Percentiles rank a stretch among this genome's conserved stretches.
Evolutionary conservation across 2,113 vertebrate species (phyloP).

Genomic region (Passer montanus): DNA sequence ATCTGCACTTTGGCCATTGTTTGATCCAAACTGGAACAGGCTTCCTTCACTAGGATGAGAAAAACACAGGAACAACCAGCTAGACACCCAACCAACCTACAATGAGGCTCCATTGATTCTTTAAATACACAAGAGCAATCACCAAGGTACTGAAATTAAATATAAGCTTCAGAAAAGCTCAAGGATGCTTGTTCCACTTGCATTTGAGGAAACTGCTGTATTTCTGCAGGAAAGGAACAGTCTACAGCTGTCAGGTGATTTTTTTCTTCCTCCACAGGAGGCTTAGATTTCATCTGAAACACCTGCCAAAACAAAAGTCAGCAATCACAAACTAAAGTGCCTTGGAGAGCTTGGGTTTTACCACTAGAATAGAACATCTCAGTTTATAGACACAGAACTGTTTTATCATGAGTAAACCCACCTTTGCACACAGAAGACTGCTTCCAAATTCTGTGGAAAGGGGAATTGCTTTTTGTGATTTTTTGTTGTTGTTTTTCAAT

Average conservation of each 20-base stretch:
- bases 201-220: constrained; percentile 49
- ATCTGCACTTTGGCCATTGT: background rate
- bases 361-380: background rate
- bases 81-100: background rate
- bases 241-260: constrained; percentile 55
- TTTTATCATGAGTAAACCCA: background rate
- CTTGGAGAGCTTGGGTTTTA: constrained; percentile 22
- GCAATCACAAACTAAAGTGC: constrained; percentile 61
- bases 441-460: background rate
- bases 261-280: constrained; percentile 65
- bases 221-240: constrained; percentile 60
- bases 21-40: background rate
- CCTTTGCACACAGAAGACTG: background rate
- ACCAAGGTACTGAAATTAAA: constrained; percentile 9
- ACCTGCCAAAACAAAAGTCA: constrained; percentile 65
- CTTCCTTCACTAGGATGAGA: background rate
- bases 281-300: constrained; percentile 62
- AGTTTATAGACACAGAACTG: background rate
- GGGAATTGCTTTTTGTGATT: background rate
- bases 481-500: background rate
- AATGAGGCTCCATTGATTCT: background rate
- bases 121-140: background rate
- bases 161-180: constrained; percentile 23
- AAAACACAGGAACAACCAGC: constrained; percentile 11
- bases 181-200: constrained; percentile 19